Evolutionary conservation across 2,797 vertebrate species (phyloP), one percentile per base, ranked within the genome.

Genomic region (Danio albolineatus): DNA sequence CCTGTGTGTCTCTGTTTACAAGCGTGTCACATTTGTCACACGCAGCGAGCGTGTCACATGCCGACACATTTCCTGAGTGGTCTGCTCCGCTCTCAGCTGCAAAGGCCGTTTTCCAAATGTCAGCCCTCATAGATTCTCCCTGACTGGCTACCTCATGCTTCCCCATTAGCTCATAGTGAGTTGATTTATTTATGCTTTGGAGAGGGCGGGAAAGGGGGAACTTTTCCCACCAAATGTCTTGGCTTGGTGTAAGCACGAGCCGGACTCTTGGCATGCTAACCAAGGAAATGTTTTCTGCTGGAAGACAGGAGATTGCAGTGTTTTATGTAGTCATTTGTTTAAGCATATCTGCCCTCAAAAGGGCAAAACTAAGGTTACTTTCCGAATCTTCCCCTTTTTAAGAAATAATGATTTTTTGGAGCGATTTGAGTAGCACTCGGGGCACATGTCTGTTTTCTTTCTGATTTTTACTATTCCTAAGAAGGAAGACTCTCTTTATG

Each of bases 121-220:
- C 86, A 84, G 5, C 69, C 81, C 78, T 65, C 10, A 28, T 41
- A 19, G 44, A 56, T 56, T 73, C 79, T 70, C 69, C 51, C 19
- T 48, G 78, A 64, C 83, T 82, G 77, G 84, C 89, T 91, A 83
- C 88, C 90, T 90, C 85, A 91, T 88, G 90, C 87, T 92, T 92
- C 74, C 82, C 89, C 89, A 93, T 93, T 92, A 92, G 90, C 91
- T 92, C 89, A 90, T 90, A 90, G 89, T 85, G 83, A 91, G 92
- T 86, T 93, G 90, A 93, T 94, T 94, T 93, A 94, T 94, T 94
- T 92, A 88, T 92, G 91, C 91, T 93, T 84, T 91, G 90, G 76
- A 89, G 86, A 91, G 88, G 86, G 86, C 91, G 88, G 89, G 90
- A 93, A 89, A 87, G 85, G 85, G 85, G 86, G 87, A 92, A 87